phyloP scores from a whole-genome alignment of 2,113 vertebrate species.

The Crocuta crocuta region DNA sequence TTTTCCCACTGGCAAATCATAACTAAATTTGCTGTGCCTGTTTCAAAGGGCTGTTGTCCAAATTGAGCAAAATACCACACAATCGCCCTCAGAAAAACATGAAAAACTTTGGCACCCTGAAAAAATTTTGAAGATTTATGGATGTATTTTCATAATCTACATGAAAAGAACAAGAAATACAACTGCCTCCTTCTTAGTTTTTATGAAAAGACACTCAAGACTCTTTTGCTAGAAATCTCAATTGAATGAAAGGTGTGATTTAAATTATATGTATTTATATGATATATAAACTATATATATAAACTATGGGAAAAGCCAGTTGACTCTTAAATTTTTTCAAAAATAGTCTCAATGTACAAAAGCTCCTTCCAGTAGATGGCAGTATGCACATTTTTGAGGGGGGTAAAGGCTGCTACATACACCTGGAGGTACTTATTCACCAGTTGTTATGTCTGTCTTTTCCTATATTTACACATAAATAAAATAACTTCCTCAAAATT shows the following conservation, averaged over 20 bases:
- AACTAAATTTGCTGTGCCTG: background rate
- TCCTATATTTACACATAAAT: conserved; percentile 40
- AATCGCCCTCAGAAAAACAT: background rate
- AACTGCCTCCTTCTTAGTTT: background rate
- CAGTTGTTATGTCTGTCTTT: background rate
- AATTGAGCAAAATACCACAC: background rate
- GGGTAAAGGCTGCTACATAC: too few species aligned
- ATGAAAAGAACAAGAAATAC: background rate
- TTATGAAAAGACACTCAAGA: background rate
- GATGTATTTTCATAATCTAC: background rate
- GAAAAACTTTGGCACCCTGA: background rate
- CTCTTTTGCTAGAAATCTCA: background rate
- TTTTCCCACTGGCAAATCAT: background rate
- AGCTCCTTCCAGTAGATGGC: conserved; percentile 70
- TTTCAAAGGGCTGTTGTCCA: background rate
- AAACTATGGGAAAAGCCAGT: background rate
- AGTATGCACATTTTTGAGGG: background rate
- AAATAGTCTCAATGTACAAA: background rate
- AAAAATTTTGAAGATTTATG: background rate
- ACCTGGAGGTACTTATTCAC: background rate
- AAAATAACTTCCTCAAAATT: conserved; percentile 31
- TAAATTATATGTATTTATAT: background rate
- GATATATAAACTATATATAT: background rate
- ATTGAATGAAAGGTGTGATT: background rate
- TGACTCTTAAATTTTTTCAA: background rate